Evolutionary conservation across 2,113 vertebrate species (phyloP), one percentile per base, ranked within the genome.

Genomic region (Taurulus bubalis): DNA sequence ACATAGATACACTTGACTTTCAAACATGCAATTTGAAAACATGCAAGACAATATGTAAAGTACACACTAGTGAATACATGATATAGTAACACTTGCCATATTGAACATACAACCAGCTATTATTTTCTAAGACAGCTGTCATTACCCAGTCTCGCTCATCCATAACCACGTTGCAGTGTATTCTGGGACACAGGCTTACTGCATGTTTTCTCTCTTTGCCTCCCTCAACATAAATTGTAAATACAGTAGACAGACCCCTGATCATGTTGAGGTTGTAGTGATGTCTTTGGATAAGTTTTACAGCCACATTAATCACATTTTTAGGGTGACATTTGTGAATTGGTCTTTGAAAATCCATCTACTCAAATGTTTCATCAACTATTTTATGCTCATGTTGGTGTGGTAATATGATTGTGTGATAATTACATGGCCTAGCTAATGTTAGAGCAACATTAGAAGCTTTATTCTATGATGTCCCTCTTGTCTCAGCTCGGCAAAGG

Each of bases 81-180:
- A 36, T 55, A 56, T 2, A 6, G 34, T 12, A 66, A 72, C 68
- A 49, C 38, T 74, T 58, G 77, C 15, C 73, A 65, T 49, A 53
- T 36, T 22, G 32, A 30, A 56, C 36, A 72, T 30, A 30, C 24
- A 59, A 38, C 34, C 40, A 73, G 38, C 2, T 10, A 68, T 75
- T 78, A 60, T 70, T 64, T 59, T 69, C n/a, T 51, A 2, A 40
- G 71, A 77, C 69, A 71, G 58, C 63, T 76, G 67, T 51, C 75
- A 59, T 64, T 51, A 77, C 49, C 66, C 26, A 66, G 69, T 53
- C 34, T 83, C 32, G 55, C 55, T 69, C 28, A 76, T 76, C 42
- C 18, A 40, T 56, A 58, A 11, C 24, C 36, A 40, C 24, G 18
- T 22, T 16, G 34, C 45, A 60, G 26, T 66, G 59, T 0, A 22